phyloP scores from a whole-genome alignment of 2,888 invertebrate species.

The Xestobium rufovillosum region DNA sequence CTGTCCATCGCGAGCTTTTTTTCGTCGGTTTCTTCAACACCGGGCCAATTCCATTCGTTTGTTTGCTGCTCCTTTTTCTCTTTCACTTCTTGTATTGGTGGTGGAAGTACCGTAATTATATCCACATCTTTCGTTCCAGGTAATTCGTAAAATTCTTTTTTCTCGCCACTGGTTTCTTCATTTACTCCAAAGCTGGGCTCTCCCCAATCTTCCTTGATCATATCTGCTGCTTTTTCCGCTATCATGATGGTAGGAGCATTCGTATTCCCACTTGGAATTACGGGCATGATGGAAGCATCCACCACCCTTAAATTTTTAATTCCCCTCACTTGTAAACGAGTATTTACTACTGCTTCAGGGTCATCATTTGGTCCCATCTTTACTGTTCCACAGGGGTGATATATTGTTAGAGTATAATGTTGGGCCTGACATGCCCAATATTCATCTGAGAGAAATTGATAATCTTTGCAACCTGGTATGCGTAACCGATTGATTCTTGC shows the following conservation, averaged over 20 bases:
- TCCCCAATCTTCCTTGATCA: conserved; percentile 70
- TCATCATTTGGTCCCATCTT: conserved; percentile 67
- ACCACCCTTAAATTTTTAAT: conserved; percentile 62
- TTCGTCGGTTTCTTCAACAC: conserved; percentile 1
- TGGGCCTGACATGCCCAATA: conserved; percentile 71
- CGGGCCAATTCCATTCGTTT: conserved; percentile 1
- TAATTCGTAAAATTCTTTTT: not conserved
- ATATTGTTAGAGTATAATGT: conserved; percentile 71
- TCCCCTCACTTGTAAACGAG: conserved; percentile 58
- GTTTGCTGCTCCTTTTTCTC: not conserved
- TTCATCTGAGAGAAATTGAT: conserved; percentile 59
- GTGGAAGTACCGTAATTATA: too few species aligned
- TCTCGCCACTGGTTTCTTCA: conserved; percentile 8
- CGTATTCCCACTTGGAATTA: conserved; percentile 70
- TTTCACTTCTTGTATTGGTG: not conserved
- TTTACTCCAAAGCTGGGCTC: conserved; percentile 11
- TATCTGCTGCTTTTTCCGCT: conserved; percentile 73
- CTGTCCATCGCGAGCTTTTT: not conserved
- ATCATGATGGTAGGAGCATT: conserved; percentile 80
- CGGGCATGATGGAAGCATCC: conserved; percentile 80
- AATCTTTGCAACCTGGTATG: conserved; percentile 58
- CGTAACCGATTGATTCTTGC: conserved; percentile 56
- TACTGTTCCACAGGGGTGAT: conserved; percentile 74
- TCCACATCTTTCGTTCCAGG: not conserved
- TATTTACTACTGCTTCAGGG: conserved; percentile 60